Conservation (phyloP, 2,888 invertebrate genomes). For the Apamea sordens region DNA sequence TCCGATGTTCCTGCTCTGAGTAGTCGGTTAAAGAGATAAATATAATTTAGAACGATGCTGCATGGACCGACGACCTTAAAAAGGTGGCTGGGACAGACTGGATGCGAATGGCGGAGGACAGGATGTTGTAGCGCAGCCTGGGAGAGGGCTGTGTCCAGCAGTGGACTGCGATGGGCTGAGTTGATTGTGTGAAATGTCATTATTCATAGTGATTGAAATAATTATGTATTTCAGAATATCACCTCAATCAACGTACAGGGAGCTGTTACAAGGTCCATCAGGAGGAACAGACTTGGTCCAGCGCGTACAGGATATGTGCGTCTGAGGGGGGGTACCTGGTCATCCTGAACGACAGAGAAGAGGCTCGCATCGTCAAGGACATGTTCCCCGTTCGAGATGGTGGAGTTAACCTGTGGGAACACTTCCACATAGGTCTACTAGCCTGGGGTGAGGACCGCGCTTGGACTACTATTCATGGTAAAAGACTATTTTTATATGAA, state of each 20-base stretch:
- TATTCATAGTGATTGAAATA: not conserved
- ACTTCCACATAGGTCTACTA: conserved; percentile 17
- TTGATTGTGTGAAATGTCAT: not conserved
- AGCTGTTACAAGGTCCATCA: conserved; percentile 48
- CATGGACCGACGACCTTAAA: not conserved
- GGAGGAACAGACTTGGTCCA: conserved; percentile 10
- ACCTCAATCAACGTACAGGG: conserved; percentile 25
- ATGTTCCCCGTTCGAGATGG: conserved; percentile 31
- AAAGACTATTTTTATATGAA: not conserved
- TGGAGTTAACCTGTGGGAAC: not conserved
- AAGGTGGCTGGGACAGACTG: too few relatives aligned
- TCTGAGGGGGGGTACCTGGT: conserved; percentile 47
- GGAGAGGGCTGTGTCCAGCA: not conserved
- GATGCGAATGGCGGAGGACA: too few relatives aligned
- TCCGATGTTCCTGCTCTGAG: not conserved
- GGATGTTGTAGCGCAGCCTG: not conserved
- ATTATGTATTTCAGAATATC: conserved; percentile 39
- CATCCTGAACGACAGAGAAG: conserved; percentile 39
- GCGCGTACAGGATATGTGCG: conserved; percentile 38
- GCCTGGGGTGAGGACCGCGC: conserved; percentile 18
- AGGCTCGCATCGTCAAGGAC: conserved; percentile 30
- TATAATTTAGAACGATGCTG: not conserved
- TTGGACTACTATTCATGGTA: conserved; percentile 42
- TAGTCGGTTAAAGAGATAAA: not conserved
- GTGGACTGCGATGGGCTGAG: not conserved